A percentile compares a stretch with the other conserved stretches of the same genome.
Evolutionary conservation across 1,140 invertebrate species (phyloP).

Genomic region (Anagrus nilaparvatae): DNA sequence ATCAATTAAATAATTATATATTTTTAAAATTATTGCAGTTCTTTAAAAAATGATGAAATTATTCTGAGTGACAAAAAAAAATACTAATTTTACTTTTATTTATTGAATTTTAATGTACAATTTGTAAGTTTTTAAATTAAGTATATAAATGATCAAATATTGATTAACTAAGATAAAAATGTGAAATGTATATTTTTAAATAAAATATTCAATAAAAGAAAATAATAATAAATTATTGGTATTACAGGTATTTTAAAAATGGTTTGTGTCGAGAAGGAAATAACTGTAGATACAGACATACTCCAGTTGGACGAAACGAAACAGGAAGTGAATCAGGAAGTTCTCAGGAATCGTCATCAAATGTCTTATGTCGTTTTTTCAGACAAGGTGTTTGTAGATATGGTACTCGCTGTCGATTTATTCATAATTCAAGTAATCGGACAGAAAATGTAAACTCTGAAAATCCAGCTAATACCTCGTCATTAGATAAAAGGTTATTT

Average conservation of each 20-base stretch:
- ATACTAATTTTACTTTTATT: too few species aligned
- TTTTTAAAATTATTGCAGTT: too few species aligned
- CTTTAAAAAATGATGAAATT: too few species aligned
- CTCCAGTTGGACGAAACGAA: slow-evolving; percentile 31
- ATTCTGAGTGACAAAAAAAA: too few species aligned
- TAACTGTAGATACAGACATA: slow-evolving; percentile 52
- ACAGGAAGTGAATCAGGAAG: slow-evolving; percentile 21
- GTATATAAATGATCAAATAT: too few species aligned
- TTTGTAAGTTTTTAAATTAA: too few species aligned
- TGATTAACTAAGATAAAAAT: too few species aligned
- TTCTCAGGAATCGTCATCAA: slow-evolving; percentile 17
- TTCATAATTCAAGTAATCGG: slow-evolving; percentile 25
- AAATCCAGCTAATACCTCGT: slow-evolving; percentile 23
- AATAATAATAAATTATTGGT: slow-evolving; percentile 19
- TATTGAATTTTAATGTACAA: too few species aligned
- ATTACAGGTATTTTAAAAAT: slow-evolving; percentile 36
- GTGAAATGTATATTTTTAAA: too few species aligned
- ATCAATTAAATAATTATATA: too few species aligned
- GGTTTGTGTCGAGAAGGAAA: slow-evolving; percentile 50
- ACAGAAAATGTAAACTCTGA: slow-evolving; percentile 21
- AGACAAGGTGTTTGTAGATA: slow-evolving; percentile 47
- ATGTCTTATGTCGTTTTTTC: slow-evolving; percentile 42
- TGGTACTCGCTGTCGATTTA: slow-evolving; percentile 45
- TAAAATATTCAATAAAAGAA: too few species aligned
- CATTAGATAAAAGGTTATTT: too few species aligned